phyloP scores from a whole-genome alignment of 2,113 vertebrate species.

The Hippocampus comes region DNA sequence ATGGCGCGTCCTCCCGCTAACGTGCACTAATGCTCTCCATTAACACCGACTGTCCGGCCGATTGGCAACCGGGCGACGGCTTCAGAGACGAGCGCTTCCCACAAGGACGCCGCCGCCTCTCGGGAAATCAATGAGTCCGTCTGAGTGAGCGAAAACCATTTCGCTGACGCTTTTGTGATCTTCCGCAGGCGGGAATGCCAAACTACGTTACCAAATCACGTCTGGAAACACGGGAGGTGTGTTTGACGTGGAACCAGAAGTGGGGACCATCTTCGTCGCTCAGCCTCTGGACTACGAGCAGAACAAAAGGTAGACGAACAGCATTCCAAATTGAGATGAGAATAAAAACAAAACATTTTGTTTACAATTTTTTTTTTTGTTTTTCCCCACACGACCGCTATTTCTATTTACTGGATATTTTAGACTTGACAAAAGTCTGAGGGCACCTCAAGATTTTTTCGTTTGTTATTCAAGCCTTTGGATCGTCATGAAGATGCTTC shows the following conservation, averaged over 20 bases:
- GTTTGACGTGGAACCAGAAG: constrained; percentile 82
- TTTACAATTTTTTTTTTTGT: too few species aligned
- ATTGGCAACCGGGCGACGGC: constrained; percentile 12
- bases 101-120: not conserved
- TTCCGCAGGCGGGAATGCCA: constrained; percentile 80
- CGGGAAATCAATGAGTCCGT: not conserved
- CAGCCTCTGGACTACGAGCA: constrained; percentile 85
- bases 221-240: constrained; percentile 81
- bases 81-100: not conserved
- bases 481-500: too few species aligned
- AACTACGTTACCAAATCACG: constrained; percentile 85
- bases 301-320: constrained; percentile 66
- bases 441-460: too few species aligned
- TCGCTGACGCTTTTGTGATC: not conserved
- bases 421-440: too few species aligned
- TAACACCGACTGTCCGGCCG: not conserved
- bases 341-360: too few species aligned
- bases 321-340: not conserved
- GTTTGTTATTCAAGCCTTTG: too few species aligned
- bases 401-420: too few species aligned
- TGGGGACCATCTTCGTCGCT: constrained; percentile 81
- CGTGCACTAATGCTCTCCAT: constrained; percentile 8
- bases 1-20: constrained; percentile 2
- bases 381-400: too few species aligned
- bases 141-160: not conserved